Conservation (phyloP, 2,888 invertebrate genomes). For the Andrena chrysosceles region DNA sequence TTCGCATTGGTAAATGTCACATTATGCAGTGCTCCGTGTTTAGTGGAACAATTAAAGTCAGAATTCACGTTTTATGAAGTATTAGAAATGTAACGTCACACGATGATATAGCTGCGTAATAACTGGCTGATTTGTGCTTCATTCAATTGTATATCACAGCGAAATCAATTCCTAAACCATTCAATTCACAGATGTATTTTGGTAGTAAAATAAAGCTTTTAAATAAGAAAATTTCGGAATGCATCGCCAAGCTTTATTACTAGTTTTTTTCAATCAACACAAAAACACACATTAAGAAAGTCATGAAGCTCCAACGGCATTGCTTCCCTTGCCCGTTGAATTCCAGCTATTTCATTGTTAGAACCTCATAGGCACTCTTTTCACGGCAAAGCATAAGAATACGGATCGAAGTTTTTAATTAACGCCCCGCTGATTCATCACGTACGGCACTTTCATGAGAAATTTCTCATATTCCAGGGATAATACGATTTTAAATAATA, state of each 20-base stretch:
- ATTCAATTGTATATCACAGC: too few species aligned
- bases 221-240: too few species aligned
- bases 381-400: neutral
- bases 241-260: too few species aligned
- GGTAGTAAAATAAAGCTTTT: too few species aligned
- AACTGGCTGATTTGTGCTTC: neutral
- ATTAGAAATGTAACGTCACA: neutral
- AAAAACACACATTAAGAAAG: too few species aligned
- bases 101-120: neutral
- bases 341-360: neutral
- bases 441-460: neutral
- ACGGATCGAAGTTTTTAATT: constrained; percentile 7
- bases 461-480: neutral
- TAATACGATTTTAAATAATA: neutral
- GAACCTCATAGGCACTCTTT: neutral
- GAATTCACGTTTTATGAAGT: neutral
- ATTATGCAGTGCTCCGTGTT: neutral
- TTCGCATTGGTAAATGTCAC: neutral
- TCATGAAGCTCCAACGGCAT: too few species aligned
- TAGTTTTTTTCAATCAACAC: too few species aligned
- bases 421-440: neutral
- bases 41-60: neutral
- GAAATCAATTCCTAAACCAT: too few species aligned
- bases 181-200: too few species aligned
- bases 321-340: neutral